Base-by-base conservation (phyloP, 1,140 invertebrate genomes). In the Amphibalanus amphitrite region DNA sequence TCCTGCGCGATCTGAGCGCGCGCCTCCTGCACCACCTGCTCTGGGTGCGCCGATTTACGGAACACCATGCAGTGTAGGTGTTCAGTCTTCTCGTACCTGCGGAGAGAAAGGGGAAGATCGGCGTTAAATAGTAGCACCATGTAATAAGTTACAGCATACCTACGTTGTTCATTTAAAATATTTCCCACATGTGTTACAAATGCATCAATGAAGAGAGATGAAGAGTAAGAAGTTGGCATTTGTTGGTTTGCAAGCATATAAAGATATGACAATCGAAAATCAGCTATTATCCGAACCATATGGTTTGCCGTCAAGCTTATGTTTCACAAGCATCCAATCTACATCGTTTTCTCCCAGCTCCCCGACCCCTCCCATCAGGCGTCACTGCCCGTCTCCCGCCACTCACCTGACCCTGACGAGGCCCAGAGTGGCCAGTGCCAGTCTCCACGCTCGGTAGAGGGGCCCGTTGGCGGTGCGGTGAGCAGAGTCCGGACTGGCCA, bases 21-120 rank as follows among this genome's bases (percentile, higher is more conserved):
- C 23, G 64, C 64, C 64, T 23, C 26, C 26, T 4, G 23, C 26
- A 23, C 64, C 23, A 65, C 64, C 23, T n/a, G 64, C 3, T 65
- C 64, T 23, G 23, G 23, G 25, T 26, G 26, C 20, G 26, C 23
- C 23, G 64, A 65, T 23, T 65, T 65, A 3, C 64, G 64, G 64
- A 65, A 65, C 26, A 65, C 23, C 64, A 65, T 65, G 64, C 64
- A 65, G 64, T 65, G 64, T 23, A 65, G 64, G 26, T 65, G 64
- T 23, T 23, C 64, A 8, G 64, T 65, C 64, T 65, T 65, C 26
- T 65, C 64, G 20, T 65, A 65, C 26, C 64, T 65, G 26, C 64
- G 26, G 23, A 59, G 13, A 25, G 13, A 59, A 13, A 59, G 13
- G 25, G 13, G 25, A 13, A 25, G 13, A 59, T 25, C 13, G 13